Percentiles rank a stretch among this genome's conserved stretches.
These are phyloP conservation scores for Drosophila albomicans DNA, from an alignment of 1,140 invertebrate genomes.

Conservation along the genomic window DNA sequence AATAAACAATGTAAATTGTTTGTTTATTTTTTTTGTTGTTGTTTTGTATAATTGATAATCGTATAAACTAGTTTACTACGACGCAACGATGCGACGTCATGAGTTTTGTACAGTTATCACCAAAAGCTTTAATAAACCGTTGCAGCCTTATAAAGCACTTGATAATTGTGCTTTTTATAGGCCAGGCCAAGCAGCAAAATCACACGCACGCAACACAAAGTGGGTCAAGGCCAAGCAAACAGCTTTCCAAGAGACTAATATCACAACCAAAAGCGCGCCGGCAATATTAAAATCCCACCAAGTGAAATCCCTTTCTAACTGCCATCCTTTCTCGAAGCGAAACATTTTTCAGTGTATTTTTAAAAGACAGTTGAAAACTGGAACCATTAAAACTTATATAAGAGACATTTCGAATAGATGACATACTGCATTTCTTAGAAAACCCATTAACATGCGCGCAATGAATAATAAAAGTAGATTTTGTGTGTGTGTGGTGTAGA, in stretches of 20 bases:
- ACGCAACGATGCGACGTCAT: neutral
- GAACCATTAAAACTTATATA: slow-evolving; percentile 8
- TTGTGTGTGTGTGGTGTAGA: neutral
- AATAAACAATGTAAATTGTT: neutral
- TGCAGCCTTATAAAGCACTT: slow-evolving; percentile 46
- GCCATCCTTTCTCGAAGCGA: neutral
- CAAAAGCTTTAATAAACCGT: slow-evolving; percentile 39
- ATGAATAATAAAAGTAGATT: neutral
- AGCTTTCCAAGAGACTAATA: slow-evolving; percentile 35
- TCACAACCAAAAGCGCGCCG: neutral
- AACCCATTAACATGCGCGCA: slow-evolving; percentile 3
- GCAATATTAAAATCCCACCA: neutral
- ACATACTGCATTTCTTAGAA: slow-evolving; percentile 3
- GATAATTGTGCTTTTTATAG: slow-evolving; percentile 51
- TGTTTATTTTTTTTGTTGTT: slow-evolving; percentile 4
- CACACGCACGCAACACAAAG: slow-evolving; percentile 44
- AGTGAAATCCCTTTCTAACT: neutral
- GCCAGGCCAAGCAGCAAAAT: slow-evolving; percentile 15
- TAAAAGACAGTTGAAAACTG: neutral
- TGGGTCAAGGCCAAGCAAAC: slow-evolving; percentile 72
- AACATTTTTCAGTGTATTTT: too few relatives aligned
- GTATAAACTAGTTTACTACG: slow-evolving; percentile 32
- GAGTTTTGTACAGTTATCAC: slow-evolving; percentile 41
- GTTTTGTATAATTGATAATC: slow-evolving; percentile 18
- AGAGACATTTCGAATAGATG: neutral